Base-by-base conservation (phyloP, 2,888 invertebrate genomes). In the Polydesmus complanatus region DNA sequence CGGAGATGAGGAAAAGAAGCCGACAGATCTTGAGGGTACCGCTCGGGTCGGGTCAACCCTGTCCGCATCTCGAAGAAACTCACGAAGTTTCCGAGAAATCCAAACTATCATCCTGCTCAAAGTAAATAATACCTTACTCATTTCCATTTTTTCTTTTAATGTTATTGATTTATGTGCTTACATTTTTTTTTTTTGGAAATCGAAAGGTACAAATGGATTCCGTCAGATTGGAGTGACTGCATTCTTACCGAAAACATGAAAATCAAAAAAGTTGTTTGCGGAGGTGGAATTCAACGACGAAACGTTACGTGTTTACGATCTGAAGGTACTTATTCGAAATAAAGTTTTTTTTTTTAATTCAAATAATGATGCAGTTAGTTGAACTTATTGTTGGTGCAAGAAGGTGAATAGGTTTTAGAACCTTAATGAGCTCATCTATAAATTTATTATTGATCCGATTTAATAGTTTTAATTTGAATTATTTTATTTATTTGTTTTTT, bases 241-340 rank as follows among this genome's bases (percentile, higher is more conserved):
- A 63, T 68, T 49, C 65, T 70, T 25, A 68, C 67, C 5, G 67
- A 77, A 1, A 63, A 63, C 19, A 53, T 58, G 54, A 60, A 51
- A 18, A 53, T 62, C 19, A 52, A 52, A 3, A 56, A 64, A 52
- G 79, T 69, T 2, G 69, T 70, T 14, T 81, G 81, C 64, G 81
- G 81, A 1, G 81, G 81, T 19, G 81, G 81, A 0, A 75, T 80
- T 48, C 81, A 81, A 70, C 71, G 79, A 21, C 70, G 81, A 1
- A 78, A 78, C 54, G 78, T 79, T 1, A 78, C 78, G 2, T 82
- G 81, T 68, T 78, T 81, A 11, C 77, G 80, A 64, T 61, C 49
- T 53, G 62, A 60, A 53, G 63, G 63, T 63, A 23, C 11, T 26
- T 49, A 49, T 49, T n/a, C n/a, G 1, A 14, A 8, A 14, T 37